A percentile compares a stretch with the other conserved stretches of the same genome.
phyloP scores from a whole-genome alignment of 2,797 vertebrate species.

The Hydrolagus colliei region DNA sequence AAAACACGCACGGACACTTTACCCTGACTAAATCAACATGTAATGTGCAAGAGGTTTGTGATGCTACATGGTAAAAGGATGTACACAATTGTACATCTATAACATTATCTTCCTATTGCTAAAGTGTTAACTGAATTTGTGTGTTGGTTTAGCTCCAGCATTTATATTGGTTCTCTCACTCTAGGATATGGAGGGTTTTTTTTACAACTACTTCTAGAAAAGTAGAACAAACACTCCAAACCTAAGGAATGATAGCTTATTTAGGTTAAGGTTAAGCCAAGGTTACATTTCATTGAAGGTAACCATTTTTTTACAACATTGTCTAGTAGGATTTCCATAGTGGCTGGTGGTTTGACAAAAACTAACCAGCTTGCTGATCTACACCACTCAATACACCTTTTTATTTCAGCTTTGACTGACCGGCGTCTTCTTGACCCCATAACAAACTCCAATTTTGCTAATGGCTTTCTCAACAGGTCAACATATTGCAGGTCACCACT shows the following conservation, averaged over 20 bases:
- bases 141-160: background rate
- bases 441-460: background rate
- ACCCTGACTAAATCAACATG: background rate
- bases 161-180: background rate
- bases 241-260: background rate
- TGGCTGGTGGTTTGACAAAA: constrained; percentile 4
- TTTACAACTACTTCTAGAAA: too few relatives aligned
- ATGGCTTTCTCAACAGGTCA: background rate
- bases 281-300: background rate
- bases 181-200: too few relatives aligned
- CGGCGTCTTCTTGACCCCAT: too few relatives aligned
- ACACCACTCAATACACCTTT: too few relatives aligned
- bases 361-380: background rate
- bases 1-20: background rate
- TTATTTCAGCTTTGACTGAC: background rate
- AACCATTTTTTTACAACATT: constrained; percentile 8
- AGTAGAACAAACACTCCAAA: background rate
- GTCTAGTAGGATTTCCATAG: constrained; percentile 24
- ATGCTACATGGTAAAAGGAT: background rate
- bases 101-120: background rate
- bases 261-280: background rate
- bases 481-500: background rate
- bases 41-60: background rate
- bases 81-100: background rate
- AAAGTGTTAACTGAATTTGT: constrained; percentile 7